Evolutionary conservation across 1,140 invertebrate species (phyloP), one percentile per base, ranked within the genome.

Genomic region (Xylocopa sonorina): DNA sequence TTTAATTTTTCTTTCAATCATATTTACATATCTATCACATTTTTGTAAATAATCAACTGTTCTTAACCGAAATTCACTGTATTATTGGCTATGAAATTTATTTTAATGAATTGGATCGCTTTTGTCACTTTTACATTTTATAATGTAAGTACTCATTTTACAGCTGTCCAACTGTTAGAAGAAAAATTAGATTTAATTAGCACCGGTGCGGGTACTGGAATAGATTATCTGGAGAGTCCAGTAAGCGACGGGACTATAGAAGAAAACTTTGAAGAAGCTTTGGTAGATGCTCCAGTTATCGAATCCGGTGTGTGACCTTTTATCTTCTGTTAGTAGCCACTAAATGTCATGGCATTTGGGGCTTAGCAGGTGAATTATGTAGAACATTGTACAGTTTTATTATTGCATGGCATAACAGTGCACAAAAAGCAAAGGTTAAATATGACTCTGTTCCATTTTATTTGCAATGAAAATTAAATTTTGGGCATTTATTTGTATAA

Each of bases 261-360:
- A 91, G 97, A 99, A 89, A 98, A 98, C 90, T 99, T 98, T 93
- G 97, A 98, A 92, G 96, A 97, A 90, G 97, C 97, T 89, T 93
- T 98, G n/a, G 96, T 95, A 72, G 94, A 95, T 82, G 95, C 95
- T 77, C 93, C 94, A 60, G 93, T 95, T 81, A 92, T 94, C 76
- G 90, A 92, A 84, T 91, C 90, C 66, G 91, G 92, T 93, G 86
- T 87, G 93, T 88, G 89, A 91, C 86, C 88, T 93, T 83, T 92
- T 90, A 67, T 89, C 85, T 76, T 88, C 72, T 87, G 84, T 87
- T 87, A 86, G 85, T 85, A 85, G 80, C 83, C 79, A 81, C 50
- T 85, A 90, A 89, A 89, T 89, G 83, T 87, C 83, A 83, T 78
- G 84, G 80, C 88, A 90, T 89, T 89, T 82, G 68, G 77, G 81